A percentile compares a stretch with the other conserved stretches of the same genome.
Evolutionary conservation across 2,888 invertebrate species (phyloP).

Genomic region (Meghimatium bilineatum): DNA sequence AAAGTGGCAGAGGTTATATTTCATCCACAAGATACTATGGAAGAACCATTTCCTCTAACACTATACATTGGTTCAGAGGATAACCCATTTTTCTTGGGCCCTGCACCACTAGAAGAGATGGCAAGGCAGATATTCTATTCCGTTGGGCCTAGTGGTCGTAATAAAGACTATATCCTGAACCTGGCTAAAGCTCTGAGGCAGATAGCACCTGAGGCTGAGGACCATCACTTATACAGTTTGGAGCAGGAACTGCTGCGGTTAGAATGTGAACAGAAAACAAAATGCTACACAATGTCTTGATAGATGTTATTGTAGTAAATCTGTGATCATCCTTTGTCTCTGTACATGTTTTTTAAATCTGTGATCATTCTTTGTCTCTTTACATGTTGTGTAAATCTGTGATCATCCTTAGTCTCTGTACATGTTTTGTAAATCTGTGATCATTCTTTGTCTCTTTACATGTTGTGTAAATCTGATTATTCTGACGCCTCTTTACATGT

Average conservation of each 20-base stretch:
- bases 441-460: no score
- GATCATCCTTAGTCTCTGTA: no score
- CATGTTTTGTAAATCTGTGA: no score
- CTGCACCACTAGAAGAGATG: slow-evolving; percentile 86
- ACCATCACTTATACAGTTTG: slow-evolving; percentile 86
- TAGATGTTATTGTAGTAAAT: not conserved
- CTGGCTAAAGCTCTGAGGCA: slow-evolving; percentile 87
- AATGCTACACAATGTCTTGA: slow-evolving; percentile 29
- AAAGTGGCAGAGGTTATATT: slow-evolving; percentile 85
- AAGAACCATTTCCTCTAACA: slow-evolving; percentile 82
- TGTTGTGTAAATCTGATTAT: no score
- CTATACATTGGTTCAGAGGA: slow-evolving; percentile 89
- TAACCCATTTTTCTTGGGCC: slow-evolving; percentile 88
- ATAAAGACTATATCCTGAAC: slow-evolving; percentile 93
- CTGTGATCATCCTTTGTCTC: no score
- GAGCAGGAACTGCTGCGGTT: slow-evolving; percentile 81
- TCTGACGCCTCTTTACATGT: no score
- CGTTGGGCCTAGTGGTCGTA: slow-evolving; percentile 90
- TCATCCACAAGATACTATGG: slow-evolving; percentile 79
- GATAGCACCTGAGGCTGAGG: slow-evolving; percentile 83
- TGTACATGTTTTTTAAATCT: no score
- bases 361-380: no score
- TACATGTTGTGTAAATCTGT: no score
- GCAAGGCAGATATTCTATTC: slow-evolving; percentile 86
- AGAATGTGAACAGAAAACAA: slow-evolving; percentile 26